These are phyloP conservation scores for Bovichtus variegatus DNA, from an alignment of 2,797 vertebrate species.

Conservation along the genomic window DNA sequence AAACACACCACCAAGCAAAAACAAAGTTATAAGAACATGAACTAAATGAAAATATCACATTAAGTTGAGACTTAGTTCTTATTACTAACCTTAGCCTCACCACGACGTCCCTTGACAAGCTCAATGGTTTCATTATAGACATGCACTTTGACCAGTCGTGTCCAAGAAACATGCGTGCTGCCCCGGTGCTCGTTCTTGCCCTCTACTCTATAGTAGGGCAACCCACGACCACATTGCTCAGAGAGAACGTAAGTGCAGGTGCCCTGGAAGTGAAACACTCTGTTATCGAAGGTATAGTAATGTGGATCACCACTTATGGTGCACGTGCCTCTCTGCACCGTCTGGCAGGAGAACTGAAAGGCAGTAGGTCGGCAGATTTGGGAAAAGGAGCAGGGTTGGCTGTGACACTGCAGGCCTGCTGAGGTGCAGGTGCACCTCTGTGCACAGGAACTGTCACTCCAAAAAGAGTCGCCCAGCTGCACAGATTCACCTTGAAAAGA, in stretches of 20 bases:
- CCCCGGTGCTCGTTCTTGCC: constrained; percentile 79
- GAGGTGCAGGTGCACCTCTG: constrained; percentile 71
- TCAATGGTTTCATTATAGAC: constrained; percentile 75
- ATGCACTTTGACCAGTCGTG: constrained; percentile 71
- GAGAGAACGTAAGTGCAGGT: constrained; percentile 83
- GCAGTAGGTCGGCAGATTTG: constrained; percentile 55
- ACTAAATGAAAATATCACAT: background rate
- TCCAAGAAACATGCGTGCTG: constrained; percentile 74
- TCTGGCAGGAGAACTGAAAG: constrained; percentile 69
- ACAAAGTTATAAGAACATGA: background rate
- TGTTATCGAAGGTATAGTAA: constrained; percentile 80
- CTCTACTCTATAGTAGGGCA: constrained; percentile 77
- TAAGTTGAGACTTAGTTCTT: accelerated
- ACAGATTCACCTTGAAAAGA: constrained; percentile 48
- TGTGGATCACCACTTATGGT: constrained; percentile 81
- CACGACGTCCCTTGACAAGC: constrained; percentile 68
- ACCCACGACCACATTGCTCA: constrained; percentile 54
- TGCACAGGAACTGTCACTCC: constrained; percentile 71
- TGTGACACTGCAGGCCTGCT: constrained; percentile 62
- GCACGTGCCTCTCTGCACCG: constrained; percentile 64
- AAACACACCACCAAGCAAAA: constrained; percentile 14
- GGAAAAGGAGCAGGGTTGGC: constrained; percentile 66
- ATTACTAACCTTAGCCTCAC: constrained; percentile 67
- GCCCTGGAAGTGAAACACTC: constrained; percentile 80
- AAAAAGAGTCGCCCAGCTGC: constrained; percentile 65